phyloP scores from a whole-genome alignment of 1,140 invertebrate species.

The Lineus longissimus region DNA sequence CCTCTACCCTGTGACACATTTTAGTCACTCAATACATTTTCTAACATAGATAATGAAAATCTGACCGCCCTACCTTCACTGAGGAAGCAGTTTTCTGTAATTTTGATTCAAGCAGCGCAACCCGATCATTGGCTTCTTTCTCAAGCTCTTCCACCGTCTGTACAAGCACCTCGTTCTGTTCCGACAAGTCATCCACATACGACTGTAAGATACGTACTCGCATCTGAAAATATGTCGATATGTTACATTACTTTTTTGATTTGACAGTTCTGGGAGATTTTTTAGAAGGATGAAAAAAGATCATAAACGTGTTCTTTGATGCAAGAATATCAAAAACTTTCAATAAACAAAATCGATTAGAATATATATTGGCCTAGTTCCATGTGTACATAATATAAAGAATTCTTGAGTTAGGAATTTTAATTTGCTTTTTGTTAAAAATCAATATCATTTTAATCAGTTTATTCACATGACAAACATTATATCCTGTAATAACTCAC shows the following conservation, averaged over 20 bases:
- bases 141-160: constrained; percentile 52
- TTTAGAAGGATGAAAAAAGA: background rate
- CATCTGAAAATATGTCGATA: constrained; percentile 40
- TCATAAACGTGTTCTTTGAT: background rate
- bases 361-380: too few relatives aligned
- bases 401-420: background rate
- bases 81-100: constrained; percentile 35
- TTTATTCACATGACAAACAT: too few relatives aligned
- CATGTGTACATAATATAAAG: background rate
- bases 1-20: too few relatives aligned
- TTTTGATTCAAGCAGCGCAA: constrained; percentile 41
- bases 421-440: background rate
- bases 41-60: too few relatives aligned
- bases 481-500: too few relatives aligned
- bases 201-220: constrained; percentile 42
- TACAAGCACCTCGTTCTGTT: constrained; percentile 52
- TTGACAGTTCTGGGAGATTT: background rate
- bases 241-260: background rate
- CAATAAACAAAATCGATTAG: background rate
- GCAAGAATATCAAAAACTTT: background rate
- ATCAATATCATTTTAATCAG: background rate
- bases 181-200: constrained; percentile 50
- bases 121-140: constrained; percentile 49
- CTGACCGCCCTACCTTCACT: constrained; percentile 34
- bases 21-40: too few relatives aligned